Percentiles rank a stretch among this genome's conserved stretches.
These are phyloP conservation scores for Notolepis coatsorum DNA, from an alignment of 2,797 vertebrate genomes.

Conservation along the genomic window DNA sequence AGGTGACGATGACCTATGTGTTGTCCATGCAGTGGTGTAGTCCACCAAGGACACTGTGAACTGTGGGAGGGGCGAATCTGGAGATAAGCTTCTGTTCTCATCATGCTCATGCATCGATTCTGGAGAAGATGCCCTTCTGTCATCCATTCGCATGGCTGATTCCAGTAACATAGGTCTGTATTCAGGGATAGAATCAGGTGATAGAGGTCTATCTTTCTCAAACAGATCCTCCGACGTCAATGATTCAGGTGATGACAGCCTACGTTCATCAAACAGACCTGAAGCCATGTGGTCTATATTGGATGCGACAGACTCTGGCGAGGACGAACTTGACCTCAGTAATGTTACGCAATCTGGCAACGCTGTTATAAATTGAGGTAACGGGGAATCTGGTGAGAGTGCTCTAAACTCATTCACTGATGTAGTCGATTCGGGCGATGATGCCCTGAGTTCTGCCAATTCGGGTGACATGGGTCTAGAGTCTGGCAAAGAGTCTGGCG, in stretches of 20 bases:
- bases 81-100: slow-evolving; percentile 62
- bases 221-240: slow-evolving; percentile 5
- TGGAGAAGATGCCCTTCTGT: slow-evolving; percentile 65
- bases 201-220: slow-evolving; percentile 28
- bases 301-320: slow-evolving; percentile 58
- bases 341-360: slow-evolving; percentile 40
- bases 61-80: slow-evolving; percentile 73
- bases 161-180: slow-evolving; percentile 50
- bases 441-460: slow-evolving; percentile 23
- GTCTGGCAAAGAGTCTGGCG: slow-evolving; percentile 40
- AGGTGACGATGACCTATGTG: slow-evolving; percentile 47
- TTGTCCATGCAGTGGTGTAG: slow-evolving; percentile 2
- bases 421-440: slow-evolving; percentile 52
- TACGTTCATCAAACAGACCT: slow-evolving; percentile 23
- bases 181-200: slow-evolving; percentile 53
- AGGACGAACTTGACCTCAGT: slow-evolving; percentile 48
- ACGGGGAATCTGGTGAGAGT: slow-evolving; percentile 61
- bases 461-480: slow-evolving; percentile 39
- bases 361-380: slow-evolving; percentile 43
- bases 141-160: slow-evolving; percentile 28
- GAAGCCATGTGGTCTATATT: slow-evolving; percentile 31
- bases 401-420: slow-evolving; percentile 50
- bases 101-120: slow-evolving; percentile 63
- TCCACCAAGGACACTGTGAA: slow-evolving; percentile 39
- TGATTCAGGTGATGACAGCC: slow-evolving; percentile 46